A percentile compares a stretch with the other conserved stretches of the same genome.
phyloP scores from a whole-genome alignment of 2,888 invertebrate species.

The Ochlodes sylvanus region DNA sequence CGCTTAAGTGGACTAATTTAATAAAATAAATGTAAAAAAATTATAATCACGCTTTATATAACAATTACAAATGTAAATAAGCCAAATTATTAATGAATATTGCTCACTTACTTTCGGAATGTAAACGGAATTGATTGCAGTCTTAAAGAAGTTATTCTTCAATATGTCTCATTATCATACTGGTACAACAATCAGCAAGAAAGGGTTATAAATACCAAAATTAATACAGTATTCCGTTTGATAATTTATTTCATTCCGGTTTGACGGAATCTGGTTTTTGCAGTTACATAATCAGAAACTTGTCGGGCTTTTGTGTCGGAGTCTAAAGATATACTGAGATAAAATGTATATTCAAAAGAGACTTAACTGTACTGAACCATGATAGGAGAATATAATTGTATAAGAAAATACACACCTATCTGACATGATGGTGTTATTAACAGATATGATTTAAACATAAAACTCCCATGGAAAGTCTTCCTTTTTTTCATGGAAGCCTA shows the following conservation, averaged over 20 bases:
- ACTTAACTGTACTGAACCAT: constrained; percentile 20
- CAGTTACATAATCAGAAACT: constrained; percentile 38
- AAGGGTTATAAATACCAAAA: constrained; percentile 30
- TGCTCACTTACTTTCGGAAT: neutral
- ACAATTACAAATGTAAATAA: too few relatives aligned
- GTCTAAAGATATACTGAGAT: constrained; percentile 21
- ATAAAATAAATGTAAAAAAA: too few relatives aligned
- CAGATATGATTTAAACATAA: too few relatives aligned
- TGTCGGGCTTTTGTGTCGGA: constrained; percentile 34
- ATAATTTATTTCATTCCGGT: constrained; percentile 35
- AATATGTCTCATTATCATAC: constrained; percentile 5
- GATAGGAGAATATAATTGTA: neutral
- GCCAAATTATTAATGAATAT: too few relatives aligned
- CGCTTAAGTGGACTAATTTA: too few relatives aligned
- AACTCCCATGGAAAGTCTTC: too few relatives aligned
- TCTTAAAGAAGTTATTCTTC: neutral
- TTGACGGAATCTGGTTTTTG: constrained; percentile 37
- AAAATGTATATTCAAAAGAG: constrained; percentile 27
- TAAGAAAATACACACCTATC: neutral
- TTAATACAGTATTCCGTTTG: constrained; percentile 28
- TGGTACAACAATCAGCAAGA: constrained; percentile 11
- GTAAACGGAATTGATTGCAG: neutral
- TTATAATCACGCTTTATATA: too few relatives aligned
- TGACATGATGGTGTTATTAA: neutral
- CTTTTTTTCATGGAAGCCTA: too few relatives aligned